Percentiles rank a stretch among this genome's conserved stretches.
Conservation (phyloP, 1,140 invertebrate genomes). For the Formica exsecta region DNA sequence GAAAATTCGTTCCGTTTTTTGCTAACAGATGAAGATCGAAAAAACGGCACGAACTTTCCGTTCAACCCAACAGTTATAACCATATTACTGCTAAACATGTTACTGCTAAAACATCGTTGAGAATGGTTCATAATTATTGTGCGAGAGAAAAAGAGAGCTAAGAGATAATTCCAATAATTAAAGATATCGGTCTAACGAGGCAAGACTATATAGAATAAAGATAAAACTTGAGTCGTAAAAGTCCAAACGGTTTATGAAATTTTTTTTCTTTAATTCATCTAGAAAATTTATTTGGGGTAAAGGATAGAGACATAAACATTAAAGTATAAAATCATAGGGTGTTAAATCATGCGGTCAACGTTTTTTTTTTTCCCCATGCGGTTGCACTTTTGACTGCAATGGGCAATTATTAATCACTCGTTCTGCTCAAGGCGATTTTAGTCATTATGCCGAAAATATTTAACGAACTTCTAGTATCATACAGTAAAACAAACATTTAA, state of each 20-base stretch:
- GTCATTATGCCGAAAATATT: constrained; percentile 12
- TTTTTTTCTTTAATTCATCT: not conserved
- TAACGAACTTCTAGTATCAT: too few species aligned
- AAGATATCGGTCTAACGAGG: not conserved
- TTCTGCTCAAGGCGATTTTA: constrained; percentile 1
- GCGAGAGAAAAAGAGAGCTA: not conserved
- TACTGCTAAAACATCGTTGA: not conserved
- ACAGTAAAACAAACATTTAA: too few species aligned
- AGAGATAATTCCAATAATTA: constrained; percentile 44
- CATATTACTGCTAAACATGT: constrained; percentile 41
- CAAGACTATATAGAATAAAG: not conserved
- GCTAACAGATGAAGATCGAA: too few species aligned
- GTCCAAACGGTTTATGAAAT: not conserved
- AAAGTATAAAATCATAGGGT: constrained; percentile 72
- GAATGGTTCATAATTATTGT: constrained; percentile 43
- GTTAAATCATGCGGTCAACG: not conserved
- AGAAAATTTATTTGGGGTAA: not conserved
- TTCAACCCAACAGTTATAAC: not conserved
- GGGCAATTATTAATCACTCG: constrained; percentile 3
- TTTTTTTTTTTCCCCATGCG: constrained; percentile 7
- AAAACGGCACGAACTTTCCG: too few species aligned
- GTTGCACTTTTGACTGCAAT: constrained; percentile 43
- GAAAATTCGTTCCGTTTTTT: too few species aligned
- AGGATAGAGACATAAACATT: constrained; percentile 79
- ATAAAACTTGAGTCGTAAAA: constrained; percentile 45